phyloP scores from a whole-genome alignment of 2,113 vertebrate genomes.

The Laterallus jamaicensis region DNA sequence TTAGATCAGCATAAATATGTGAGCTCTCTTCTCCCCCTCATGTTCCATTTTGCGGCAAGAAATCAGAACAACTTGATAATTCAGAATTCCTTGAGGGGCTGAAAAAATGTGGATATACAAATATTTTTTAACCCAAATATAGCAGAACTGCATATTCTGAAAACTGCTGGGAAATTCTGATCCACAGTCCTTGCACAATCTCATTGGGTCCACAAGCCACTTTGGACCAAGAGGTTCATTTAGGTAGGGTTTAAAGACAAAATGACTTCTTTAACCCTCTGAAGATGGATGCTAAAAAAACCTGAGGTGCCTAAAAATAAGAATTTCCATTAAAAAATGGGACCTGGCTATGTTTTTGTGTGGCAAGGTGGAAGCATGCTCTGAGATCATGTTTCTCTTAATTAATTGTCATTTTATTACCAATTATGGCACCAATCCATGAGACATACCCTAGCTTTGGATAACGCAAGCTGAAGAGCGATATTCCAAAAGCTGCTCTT shows the following conservation, averaged over 20 bases:
- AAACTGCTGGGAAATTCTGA: neutral
- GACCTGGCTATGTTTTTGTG: neutral
- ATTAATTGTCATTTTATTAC: neutral
- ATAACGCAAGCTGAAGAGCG: neutral
- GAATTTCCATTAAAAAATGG: neutral
- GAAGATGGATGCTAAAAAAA: neutral
- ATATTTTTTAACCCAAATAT: neutral
- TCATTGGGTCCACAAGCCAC: neutral
- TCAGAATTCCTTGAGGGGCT: neutral
- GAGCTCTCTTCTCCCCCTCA: neutral
- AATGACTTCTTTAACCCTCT: neutral
- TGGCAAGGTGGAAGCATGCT: neutral
- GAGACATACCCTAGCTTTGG: neutral
- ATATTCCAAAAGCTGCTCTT: neutral
- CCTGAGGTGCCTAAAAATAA: neutral
- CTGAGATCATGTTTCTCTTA: neutral
- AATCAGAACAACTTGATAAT: neutral
- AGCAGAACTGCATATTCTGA: neutral
- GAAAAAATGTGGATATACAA: neutral
- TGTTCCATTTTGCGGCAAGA: neutral
- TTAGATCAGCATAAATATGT: neutral
- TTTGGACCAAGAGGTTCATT: neutral
- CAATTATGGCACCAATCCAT: neutral
- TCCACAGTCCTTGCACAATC: accelerated
- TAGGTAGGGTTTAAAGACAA: neutral